Evolutionary conservation across 2,113 vertebrate species (phyloP).

Genomic region (Platichthys flesus): DNA sequence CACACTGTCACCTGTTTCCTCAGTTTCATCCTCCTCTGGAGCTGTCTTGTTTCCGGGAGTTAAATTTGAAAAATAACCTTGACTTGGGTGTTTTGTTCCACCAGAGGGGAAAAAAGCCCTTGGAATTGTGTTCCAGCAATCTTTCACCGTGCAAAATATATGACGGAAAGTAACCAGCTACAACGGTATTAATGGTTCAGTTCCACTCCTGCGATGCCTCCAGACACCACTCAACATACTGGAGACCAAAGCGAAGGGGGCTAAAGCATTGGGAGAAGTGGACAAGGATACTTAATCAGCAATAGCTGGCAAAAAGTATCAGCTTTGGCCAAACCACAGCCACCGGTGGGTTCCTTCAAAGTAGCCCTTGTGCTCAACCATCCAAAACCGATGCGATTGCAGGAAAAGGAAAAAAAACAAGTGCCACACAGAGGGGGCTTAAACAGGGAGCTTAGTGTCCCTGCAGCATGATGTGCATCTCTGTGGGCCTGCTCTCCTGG

Average conservation of each 20-base stretch:
- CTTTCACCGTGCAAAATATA: slow-evolving; percentile 29
- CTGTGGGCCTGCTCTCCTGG: slow-evolving; percentile 51
- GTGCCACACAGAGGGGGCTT: slow-evolving; percentile 56
- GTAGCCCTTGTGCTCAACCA: slow-evolving; percentile 77
- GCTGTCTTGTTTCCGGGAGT: slow-evolving; percentile 13
- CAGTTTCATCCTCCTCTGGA: slow-evolving; percentile 89
- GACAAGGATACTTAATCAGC: slow-evolving; percentile 60
- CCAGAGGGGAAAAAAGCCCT: slow-evolving; percentile 28
- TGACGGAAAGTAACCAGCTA: slow-evolving; percentile 31
- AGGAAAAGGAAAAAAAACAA: slow-evolving; percentile 51
- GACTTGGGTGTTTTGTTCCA: slow-evolving; percentile 13
- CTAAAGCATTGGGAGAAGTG: slow-evolving; percentile 32
- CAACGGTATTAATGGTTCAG: slow-evolving; percentile 45
- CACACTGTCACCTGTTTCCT: slow-evolving; percentile 99
- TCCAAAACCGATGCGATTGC: slow-evolving; percentile 71
- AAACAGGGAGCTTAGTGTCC: slow-evolving; percentile 80
- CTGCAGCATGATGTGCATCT: slow-evolving; percentile 55
- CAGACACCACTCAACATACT: slow-evolving; percentile 68
- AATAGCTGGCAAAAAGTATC: slow-evolving; percentile 67
- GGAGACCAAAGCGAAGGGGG: slow-evolving; percentile 40
- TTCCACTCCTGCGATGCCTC: slow-evolving; percentile 55
- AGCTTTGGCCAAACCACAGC: slow-evolving; percentile 73
- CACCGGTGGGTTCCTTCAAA: slow-evolving; percentile 76
- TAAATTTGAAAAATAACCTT: slow-evolving; percentile 22
- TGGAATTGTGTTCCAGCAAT: slow-evolving; percentile 37